Base-by-base conservation (phyloP, 1,140 invertebrate species). In the Cardiocondyla obscurior region DNA sequence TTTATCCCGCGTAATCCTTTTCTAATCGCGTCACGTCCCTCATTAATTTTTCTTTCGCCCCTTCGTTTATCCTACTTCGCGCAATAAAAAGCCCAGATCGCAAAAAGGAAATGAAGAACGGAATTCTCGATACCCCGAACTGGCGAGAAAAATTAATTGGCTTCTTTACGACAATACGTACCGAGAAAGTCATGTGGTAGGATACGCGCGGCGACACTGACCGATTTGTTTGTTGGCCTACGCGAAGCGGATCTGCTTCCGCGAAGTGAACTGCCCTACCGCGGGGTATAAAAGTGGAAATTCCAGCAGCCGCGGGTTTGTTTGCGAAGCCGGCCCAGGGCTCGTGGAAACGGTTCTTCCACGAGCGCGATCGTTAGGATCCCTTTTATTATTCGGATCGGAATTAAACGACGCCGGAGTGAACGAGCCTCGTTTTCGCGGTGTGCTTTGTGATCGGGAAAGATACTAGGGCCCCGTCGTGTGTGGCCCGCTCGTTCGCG, bases 241-340 rank as follows among this genome's bases (percentile, higher is more conserved):
- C 72, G 72, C 67, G 84, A 85, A 82, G 86, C 86, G 65, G 72
- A 79, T 69, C 81, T 58, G 84, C 89, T 90, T 90, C 89, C 88
- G 86, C 88, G 90, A 90, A 90, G 89, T 86, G 85, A 86, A 86
- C 85, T 73, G 74, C 82, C 83, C 85, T 84, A 84, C 64, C 76
- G 73, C 72, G 88, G 88, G 76, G 58, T 88, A 84, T 90, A 90
- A 90, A 90, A 90, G 86, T 84, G 83, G 73, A 86, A 90, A 89
- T 88, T 82, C 79, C 74, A 69, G 74, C 74, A 79, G 74, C 70
- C 79, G 28, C 67, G 49, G 49, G 88, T 90, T 90, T 90, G 88
- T 90, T 90, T 90, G 90, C 76, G 22, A 51, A 76, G n/a, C 58
- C 58, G 46, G 53, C 83, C 70, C n/a, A n/a, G 53, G 86, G 42